A percentile compares a stretch with the other conserved stretches of the same genome.
phyloP scores from a whole-genome alignment of 2,888 invertebrate genomes.

The Noctua comes region DNA sequence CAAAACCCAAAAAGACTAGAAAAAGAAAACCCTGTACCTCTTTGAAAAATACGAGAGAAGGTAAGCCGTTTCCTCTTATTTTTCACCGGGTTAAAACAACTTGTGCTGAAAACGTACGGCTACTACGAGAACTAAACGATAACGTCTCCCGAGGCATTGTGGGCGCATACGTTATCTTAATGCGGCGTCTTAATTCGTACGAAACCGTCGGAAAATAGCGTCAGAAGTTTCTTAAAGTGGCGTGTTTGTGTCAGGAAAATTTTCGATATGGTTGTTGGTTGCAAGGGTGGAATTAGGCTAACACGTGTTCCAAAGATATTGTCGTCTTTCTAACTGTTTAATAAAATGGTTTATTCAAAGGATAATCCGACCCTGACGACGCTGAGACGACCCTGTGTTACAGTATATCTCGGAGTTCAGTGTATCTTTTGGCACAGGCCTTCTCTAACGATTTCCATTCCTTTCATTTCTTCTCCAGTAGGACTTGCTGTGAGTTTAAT shows the following conservation, averaged over 20 bases:
- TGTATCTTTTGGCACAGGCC: no score
- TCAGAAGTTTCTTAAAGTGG: conserved; percentile 50
- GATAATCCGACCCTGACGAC: no score
- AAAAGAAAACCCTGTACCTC: conserved; percentile 1
- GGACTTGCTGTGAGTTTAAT: no score
- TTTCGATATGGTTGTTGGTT: conserved; percentile 9
- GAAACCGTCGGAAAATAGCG: conserved; percentile 52
- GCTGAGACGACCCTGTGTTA: no score
- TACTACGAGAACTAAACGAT: conserved; percentile 49
- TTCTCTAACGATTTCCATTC: no score
- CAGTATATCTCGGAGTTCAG: no score
- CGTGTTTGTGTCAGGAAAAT: conserved; percentile 38
- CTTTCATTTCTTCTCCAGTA: no score
- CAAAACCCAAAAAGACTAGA: not conserved
- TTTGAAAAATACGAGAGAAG: conserved; percentile 33
- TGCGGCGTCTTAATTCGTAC: conserved; percentile 58
- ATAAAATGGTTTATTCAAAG: not conserved
- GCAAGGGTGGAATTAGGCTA: not conserved
- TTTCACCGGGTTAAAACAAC: conserved; percentile 56
- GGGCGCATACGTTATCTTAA: conserved; percentile 62
- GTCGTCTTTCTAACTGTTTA: not conserved
- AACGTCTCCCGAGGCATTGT: conserved; percentile 61
- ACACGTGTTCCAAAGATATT: not conserved
- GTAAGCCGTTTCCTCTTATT: conserved; percentile 36
- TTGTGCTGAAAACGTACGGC: conserved; percentile 50